Base-by-base conservation (phyloP, 2,888 invertebrate species). In the Crepidodera aurea region DNA sequence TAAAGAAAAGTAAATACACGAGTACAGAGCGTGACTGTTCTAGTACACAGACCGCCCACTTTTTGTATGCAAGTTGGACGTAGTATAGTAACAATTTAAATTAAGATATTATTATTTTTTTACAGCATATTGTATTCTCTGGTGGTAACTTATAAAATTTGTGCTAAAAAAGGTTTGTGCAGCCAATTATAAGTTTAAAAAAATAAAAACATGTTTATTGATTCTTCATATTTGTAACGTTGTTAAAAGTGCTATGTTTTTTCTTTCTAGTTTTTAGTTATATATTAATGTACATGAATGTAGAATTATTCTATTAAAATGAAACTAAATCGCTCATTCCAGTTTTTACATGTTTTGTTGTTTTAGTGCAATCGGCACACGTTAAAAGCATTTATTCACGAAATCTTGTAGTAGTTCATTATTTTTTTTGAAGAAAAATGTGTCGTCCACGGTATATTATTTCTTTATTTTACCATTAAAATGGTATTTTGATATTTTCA, bases 241-340 rank as follows among this genome's bases (percentile, higher is more conserved):
- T 64, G 62, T 64, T 64, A 51, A 59, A 66, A 66, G 56, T 66
- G 66, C 66, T 66, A 64, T 54, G 48, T 66, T 55, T 44, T 44
- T 53, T 40, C 25, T 51, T 54, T 54, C 5, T 54, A 42, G 29
- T 15, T 39, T 12, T 40, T 48, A 32, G 18, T 16, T 48, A 15
- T 13, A 16, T 8, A 27, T 13, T 50, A 50, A 50, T 50, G 58
- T 62, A 51, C 25, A 34, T 48, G 44, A 56, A 37, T 37, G 56
- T 61, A 61, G 51, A 51, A 40, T 48, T 53, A 58, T 57, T 58
- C 40, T 51, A 62, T 62, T 58, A 58, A 62, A 39, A 40, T 29
- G 50, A 40, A 62, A 50, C 48, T 50, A 46, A 60, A 46, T 39
- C 51, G 64, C 64, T 64, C 64, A 64, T 64, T 64, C 64, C 64